Conservation (phyloP, 2,888 invertebrate species). For the Aphidius colemani region DNA sequence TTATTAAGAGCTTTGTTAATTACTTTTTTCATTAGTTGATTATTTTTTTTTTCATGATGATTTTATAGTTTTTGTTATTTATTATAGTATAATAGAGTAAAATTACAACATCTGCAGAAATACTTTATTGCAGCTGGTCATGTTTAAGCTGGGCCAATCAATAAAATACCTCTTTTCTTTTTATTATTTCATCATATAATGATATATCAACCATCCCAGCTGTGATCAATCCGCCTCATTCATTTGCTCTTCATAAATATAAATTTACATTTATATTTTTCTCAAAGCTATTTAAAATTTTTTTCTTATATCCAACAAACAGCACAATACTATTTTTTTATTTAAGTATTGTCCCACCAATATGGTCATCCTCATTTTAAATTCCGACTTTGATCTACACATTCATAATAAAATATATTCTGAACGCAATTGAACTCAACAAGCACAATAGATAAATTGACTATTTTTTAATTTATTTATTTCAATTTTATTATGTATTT, state of each 20-base stretch:
- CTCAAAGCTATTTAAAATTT: background rate
- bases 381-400: no score
- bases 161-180: slow-evolving; percentile 12
- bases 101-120: slow-evolving; percentile 5
- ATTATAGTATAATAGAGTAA: background rate
- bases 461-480: slow-evolving; percentile 30
- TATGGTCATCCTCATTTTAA: background rate
- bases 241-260: background rate
- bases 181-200: no score
- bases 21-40: no score
- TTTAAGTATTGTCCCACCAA: background rate
- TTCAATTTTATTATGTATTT: background rate
- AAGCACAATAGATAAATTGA: slow-evolving; percentile 52
- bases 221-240: slow-evolving; percentile 19
- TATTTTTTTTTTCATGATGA: no score
- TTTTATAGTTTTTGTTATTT: no score
- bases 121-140: slow-evolving; percentile 33
- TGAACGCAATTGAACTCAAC: slow-evolving; percentile 44
- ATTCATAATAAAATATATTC: slow-evolving; percentile 6
- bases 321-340: slow-evolving; percentile 24
- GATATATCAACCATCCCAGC: background rate
- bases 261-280: background rate
- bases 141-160: slow-evolving; percentile 29
- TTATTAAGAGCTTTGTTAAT: no score
- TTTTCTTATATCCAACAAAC: no score